Percentiles rank a stretch among this genome's conserved stretches.
phyloP scores from a whole-genome alignment of 1,140 invertebrate genomes.

The Zaprionus camerounensis region DNA sequence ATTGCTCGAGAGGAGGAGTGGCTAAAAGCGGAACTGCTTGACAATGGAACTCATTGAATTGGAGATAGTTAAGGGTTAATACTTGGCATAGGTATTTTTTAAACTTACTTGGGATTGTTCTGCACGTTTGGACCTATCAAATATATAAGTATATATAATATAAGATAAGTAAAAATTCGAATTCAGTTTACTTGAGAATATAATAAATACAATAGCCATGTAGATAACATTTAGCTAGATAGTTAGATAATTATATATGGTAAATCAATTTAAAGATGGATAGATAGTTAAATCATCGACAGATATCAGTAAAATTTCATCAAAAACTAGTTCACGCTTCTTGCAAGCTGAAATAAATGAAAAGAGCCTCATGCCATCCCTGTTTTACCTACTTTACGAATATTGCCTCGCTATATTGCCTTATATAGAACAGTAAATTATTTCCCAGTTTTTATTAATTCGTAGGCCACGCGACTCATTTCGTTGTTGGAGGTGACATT shows the following conservation, averaged over 20 bases:
- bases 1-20: conserved; percentile 17
- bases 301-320: neutral
- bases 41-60: conserved; percentile 3
- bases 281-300: no score
- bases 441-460: conserved; percentile 50
- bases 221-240: no score
- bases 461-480: conserved; percentile 60
- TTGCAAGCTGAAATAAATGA: neutral
- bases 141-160: no score
- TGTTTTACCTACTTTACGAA: neutral
- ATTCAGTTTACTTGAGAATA: no score
- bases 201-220: no score
- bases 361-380: neutral
- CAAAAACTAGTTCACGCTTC: neutral
- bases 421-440: conserved; percentile 31
- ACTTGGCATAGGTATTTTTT: neutral
- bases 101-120: neutral
- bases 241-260: no score
- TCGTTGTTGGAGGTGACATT: conserved; percentile 69
- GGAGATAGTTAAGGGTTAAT: neutral
- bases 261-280: no score
- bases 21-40: neutral
- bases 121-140: no score
- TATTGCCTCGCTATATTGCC: conserved; percentile 5
- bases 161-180: no score